These are phyloP conservation scores for Aquatica leii DNA, from an alignment of 2,888 invertebrate genomes.

Conservation along the genomic window DNA sequence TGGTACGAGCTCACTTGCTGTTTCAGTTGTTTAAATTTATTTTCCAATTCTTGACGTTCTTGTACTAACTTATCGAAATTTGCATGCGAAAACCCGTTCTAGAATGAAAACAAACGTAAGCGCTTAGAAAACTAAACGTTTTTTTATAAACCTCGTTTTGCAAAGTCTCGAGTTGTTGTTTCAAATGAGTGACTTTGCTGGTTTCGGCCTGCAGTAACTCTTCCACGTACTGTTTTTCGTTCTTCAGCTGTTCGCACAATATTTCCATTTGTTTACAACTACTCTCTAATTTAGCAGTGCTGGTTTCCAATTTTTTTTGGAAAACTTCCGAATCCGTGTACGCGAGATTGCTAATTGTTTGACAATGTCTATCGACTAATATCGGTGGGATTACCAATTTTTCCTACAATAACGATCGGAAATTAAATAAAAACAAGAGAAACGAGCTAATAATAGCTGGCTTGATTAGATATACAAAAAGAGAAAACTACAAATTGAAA, in stretches of 20 bases:
- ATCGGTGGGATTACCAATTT: slow-evolving; percentile 11
- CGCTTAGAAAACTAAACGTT: too few species aligned
- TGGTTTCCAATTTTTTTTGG: slow-evolving; percentile 55
- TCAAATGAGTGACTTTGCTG: slow-evolving; percentile 48
- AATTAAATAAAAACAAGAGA: neutral
- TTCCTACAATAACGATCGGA: too few species aligned
- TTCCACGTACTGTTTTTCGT: slow-evolving; percentile 55
- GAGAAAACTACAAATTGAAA: too few species aligned
- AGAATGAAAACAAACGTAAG: too few species aligned
- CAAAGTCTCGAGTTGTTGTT: slow-evolving; percentile 51
- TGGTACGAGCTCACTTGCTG: slow-evolving; percentile 42
- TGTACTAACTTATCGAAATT: too few species aligned
- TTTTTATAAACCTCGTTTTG: too few species aligned
- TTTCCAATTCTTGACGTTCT: neutral
- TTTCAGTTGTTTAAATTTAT: slow-evolving; percentile 42
- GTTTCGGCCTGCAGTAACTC: slow-evolving; percentile 49
- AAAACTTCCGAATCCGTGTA: slow-evolving; percentile 52
- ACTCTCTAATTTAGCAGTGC: slow-evolving; percentile 54
- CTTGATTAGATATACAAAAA: too few species aligned
- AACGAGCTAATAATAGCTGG: too few species aligned
- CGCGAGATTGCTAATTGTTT: slow-evolving; percentile 47
- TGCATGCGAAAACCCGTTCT: too few species aligned
- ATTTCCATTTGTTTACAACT: slow-evolving; percentile 57
- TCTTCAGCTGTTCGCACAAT: slow-evolving; percentile 53
- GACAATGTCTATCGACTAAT: slow-evolving; percentile 31